Evolutionary conservation across 2,888 invertebrate species (phyloP), one percentile per base, ranked within the genome.

Genomic region (Selenia dentaria): DNA sequence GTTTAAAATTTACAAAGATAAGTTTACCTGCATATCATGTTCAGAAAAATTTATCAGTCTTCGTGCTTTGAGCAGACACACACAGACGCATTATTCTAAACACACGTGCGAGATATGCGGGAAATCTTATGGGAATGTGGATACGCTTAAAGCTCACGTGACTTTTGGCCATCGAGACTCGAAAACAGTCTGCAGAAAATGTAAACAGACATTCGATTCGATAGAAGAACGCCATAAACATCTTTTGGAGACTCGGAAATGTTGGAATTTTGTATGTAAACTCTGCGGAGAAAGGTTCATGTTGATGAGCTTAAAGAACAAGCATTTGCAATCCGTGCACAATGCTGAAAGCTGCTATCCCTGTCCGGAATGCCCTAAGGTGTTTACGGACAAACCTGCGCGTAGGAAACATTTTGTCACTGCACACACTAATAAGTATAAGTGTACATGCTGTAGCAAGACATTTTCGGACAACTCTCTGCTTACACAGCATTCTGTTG

Each of bases 91-190:
- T 11, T 14, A 6, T 8, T 29, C 28, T 3, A 22, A 24, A 2
- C 13, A 24, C 12, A 34, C 34, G 1, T 34, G 34, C 13, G 34
- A 34, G n/a, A n/a, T n/a, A n/a, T n/a, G n/a, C n/a, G n/a, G n/a
- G 12, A 24, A 28, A 12, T 11, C 28, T 28, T 28, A 28, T 6
- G 4, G 2, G 2, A 8, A 22, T 8, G 5, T 22, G 3, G 2
- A 22, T 22, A 6, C 22, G 8, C 22, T 22, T 2, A 22, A 22
- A 22, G 8, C 22, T 3, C n/a, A n/a, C 8, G 8, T 8, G 8
- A 22, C 2, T 5, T 3, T 6, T 2, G 8, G 2, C 2, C 22
- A 22, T 22, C 5, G 6, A 6, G 8, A 6, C 8, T 6, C 2
- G 6, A 6, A 5, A 3, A 6, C 8, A 22, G n/a, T n/a, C n/a